These are phyloP conservation scores for Cryptophagus acutangulus DNA, from an alignment of 2,888 invertebrate species.

Conservation along the genomic window DNA sequence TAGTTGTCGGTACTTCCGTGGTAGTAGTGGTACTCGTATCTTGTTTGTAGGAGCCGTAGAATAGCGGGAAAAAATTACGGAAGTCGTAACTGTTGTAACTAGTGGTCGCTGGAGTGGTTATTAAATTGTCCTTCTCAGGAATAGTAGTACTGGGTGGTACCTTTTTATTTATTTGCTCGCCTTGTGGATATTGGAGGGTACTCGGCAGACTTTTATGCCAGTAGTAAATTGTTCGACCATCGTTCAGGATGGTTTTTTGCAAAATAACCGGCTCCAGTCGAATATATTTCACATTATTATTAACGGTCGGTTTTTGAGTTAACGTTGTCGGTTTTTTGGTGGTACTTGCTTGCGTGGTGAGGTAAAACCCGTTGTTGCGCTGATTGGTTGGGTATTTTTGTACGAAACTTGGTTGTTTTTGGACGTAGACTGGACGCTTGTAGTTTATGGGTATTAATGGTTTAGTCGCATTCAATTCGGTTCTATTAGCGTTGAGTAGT, in stretches of 20 bases:
- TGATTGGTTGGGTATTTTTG: constrained; percentile 14
- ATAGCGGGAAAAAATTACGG: constrained; percentile 20
- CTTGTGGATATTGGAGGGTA: constrained; percentile 22
- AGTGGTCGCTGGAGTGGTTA: constrained; percentile 19
- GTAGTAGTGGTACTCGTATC: constrained; percentile 19
- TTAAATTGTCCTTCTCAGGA: too few relatives aligned
- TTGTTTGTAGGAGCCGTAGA: constrained; percentile 17
- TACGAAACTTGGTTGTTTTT: constrained; percentile 11
- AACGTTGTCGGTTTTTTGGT: constrained; percentile 18
- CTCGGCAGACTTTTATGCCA: constrained; percentile 43
- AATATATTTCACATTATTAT: constrained; percentile 37
- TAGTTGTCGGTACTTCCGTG: constrained; percentile 19
- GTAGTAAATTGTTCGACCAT: constrained; percentile 42
- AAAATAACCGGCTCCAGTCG: constrained; percentile 45
- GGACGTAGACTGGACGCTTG: constrained; percentile 20
- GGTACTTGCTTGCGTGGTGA: constrained; percentile 27
- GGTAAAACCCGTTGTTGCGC: constrained; percentile 33
- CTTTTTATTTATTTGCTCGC: too few relatives aligned
- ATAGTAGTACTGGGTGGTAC: too few relatives aligned
- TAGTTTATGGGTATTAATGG: not conserved
- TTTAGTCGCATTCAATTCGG: too few relatives aligned
- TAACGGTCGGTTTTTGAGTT: constrained; percentile 14
- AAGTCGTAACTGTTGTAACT: constrained; percentile 15
- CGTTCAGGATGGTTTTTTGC: constrained; percentile 42
- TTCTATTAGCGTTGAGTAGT: constrained; percentile 22